Base-by-base conservation (phyloP, 2,888 invertebrate species). In the Cephus runcator region DNA sequence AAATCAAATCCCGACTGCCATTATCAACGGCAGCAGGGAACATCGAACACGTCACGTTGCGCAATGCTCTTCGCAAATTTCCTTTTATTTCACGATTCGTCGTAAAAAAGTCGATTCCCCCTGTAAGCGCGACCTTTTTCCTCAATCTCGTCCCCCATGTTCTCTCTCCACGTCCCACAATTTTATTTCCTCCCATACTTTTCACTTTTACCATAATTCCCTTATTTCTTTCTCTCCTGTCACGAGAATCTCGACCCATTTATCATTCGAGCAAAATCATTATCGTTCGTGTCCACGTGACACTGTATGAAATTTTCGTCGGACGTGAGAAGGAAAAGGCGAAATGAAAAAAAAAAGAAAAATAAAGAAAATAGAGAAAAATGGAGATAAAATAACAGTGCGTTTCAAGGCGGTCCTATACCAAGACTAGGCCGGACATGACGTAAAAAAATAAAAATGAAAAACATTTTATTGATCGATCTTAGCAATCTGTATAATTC, bases 321-420 rank as follows among this genome's bases (percentile, higher is more conserved):
- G 56, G 23, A 79, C 76, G 79, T 78, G 78, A 75, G 74, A 9
- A 77, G 78, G 74, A 79, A 80, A 75, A 75, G 69, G 56, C 73
- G 74, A 81, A 78, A 34, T 34, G 34, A 34, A 69, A 69, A 75
- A 30, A 56, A 75, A 75, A n/a, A n/a, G n/a, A n/a, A 75, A 40
- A 69, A 34, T 36, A 11, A 78, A 69, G 34, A 56, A 73, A 73
- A 78, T 69, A 73, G 75, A 76, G 77, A 76, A 69, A 76, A 77
- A 76, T 12, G 23, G 76, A 79, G 73, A 73, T 73, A 69, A 80
- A 77, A 75, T 12, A n/a, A 73, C 23, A 23, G 9, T 23, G 23
- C 56, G 56, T 23, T 56, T 56, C 56, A 23, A 56, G 56, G 23
- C 23, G 56, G 56, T 23, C 23, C 56, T 56, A 23, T 23, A 56